phyloP scores from a whole-genome alignment of 2,888 invertebrate genomes.

The Calliopum simillimum region DNA sequence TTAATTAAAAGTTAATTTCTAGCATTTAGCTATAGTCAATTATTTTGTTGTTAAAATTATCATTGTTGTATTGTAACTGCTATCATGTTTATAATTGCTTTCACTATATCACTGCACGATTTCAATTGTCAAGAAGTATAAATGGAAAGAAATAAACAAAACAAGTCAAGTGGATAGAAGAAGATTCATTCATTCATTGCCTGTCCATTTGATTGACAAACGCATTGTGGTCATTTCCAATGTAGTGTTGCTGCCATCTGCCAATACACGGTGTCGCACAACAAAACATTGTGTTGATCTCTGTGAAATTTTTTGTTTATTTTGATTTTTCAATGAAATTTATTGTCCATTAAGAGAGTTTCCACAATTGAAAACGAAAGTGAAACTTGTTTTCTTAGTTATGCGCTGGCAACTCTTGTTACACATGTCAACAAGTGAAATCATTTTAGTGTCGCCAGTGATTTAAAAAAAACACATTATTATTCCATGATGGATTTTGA shows the following conservation, averaged over 20 bases:
- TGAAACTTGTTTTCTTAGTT: neutral
- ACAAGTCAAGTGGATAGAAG: no score
- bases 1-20: neutral
- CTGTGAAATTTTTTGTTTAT: neutral
- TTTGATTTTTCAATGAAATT: neutral
- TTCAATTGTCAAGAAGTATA: neutral
- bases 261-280: neutral
- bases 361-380: neutral
- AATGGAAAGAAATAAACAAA: neutral
- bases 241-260: neutral
- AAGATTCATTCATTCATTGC: no score
- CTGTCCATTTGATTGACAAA: constrained; percentile 7
- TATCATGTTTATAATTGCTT: neutral
- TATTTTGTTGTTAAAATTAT: neutral
- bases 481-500: no score
- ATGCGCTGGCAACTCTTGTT: no score
- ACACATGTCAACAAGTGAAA: no score
- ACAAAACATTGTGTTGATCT: constrained; percentile 5
- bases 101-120: neutral
- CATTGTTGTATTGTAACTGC: neutral
- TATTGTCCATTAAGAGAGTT: neutral
- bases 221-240: neutral
- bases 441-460: no score
- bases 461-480: no score
- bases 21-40: neutral